A percentile compares a stretch with the other conserved stretches of the same genome.
These are phyloP conservation scores for Capitulum mitella DNA, from an alignment of 2,888 invertebrate genomes.

Conservation along the genomic window DNA sequence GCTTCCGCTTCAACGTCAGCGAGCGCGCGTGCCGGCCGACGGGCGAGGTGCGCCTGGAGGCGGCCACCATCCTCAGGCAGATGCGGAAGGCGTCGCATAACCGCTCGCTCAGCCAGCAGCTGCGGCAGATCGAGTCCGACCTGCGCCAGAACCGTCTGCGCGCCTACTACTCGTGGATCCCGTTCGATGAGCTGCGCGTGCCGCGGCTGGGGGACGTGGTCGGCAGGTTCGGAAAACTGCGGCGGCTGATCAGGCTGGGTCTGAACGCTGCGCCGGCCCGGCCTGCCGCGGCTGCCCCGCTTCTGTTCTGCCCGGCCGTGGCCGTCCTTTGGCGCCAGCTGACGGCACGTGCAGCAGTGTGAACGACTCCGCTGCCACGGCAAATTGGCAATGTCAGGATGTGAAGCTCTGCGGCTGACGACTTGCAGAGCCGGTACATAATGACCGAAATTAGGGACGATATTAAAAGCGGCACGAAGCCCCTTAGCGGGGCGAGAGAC, in stretches of 20 bases:
- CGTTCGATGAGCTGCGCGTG: neutral
- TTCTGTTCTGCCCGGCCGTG: too few species aligned
- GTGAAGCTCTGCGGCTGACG: too few species aligned
- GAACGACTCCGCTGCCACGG: too few species aligned
- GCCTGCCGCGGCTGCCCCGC: too few species aligned
- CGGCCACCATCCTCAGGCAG: neutral
- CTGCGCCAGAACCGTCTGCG: neutral
- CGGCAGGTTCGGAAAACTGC: neutral
- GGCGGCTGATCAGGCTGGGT: neutral
- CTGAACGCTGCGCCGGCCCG: neutral
- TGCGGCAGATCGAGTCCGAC: conserved; percentile 4
- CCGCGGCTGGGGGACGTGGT: neutral
- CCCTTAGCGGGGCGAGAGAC: too few species aligned
- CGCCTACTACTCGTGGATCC: neutral
- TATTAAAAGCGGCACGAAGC: too few species aligned
- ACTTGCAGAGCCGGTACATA: too few species aligned
- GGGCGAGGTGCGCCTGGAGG: neutral
- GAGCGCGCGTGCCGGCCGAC: neutral
- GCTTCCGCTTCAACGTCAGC: conserved; percentile 39
- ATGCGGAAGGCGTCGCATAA: neutral
- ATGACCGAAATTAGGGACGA: too few species aligned
- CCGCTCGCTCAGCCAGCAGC: neutral
- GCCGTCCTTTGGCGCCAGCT: too few species aligned
- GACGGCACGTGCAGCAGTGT: too few species aligned
- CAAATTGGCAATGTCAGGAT: too few species aligned